Base-by-base conservation (phyloP, 2,797 vertebrate genomes). In the Oryzias dopingdopingensis region DNA sequence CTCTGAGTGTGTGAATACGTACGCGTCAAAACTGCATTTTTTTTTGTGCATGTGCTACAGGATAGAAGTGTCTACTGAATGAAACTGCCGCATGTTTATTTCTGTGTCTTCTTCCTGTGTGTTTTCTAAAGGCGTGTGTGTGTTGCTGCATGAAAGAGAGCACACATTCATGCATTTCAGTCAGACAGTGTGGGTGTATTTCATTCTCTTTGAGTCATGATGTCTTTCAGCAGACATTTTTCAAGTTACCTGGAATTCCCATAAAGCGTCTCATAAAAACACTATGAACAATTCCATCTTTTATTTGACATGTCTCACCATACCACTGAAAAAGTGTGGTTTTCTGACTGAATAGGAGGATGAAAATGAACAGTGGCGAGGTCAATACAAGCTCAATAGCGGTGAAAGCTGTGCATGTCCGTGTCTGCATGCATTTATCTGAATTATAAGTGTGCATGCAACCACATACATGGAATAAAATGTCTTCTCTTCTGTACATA, bases 101-200 rank as follows among this genome's bases (percentile, higher is more conserved):
- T 81, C 78, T 76, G 70, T 82, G 72, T 80, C 67, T 81, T 77
- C 67, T 59, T 81, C 62, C 59, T 54, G 72, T 81, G 71, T 73
- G 63, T 66, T 64, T 81, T 46, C 42, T 83, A 62, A 79, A 68
- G 42, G 61, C 69, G 70, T 58, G 71, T 76, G 74, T 62, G 70
- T 80, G 74, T 76, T 32, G 54, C 71, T 66, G 75, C 65, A 62
- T 80, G 79, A 77, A 74, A 70, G 75, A 54, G 60, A 71, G 72
- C 77, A 76, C 77, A 84, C 85, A 87, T 86, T 80, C 82, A 87
- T 86, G 83, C 76, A 62, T 87, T 86, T 88, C 79, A 80, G 76
- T 86, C 86, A 88, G 87, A 89, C 86, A 79, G 77, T 85, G 86
- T 89, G 86, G 85, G 86, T 88, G 84, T 83, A 76, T 86, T 81